Conservation (phyloP, 1,140 invertebrate species). For the Colletes gigas region DNA sequence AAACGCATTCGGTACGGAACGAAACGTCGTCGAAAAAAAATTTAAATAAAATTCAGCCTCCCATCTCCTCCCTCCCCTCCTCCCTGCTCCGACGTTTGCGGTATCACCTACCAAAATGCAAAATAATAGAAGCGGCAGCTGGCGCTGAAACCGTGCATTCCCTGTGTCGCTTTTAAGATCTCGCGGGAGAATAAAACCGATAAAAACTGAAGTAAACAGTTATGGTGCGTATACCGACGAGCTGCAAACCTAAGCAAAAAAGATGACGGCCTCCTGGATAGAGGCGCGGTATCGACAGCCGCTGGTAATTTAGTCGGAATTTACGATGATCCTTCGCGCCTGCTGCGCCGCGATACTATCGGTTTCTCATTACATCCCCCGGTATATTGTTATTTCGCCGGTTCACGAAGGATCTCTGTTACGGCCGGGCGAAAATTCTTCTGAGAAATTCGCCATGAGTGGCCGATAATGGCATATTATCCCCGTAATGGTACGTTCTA, state of each 20-base stretch:
- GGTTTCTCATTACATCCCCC: constrained; percentile 69
- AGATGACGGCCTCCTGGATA: constrained; percentile 52
- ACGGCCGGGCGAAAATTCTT: constrained; percentile 20
- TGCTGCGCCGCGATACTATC: constrained; percentile 60
- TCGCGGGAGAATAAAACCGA: constrained; percentile 47
- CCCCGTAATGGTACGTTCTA: constrained; percentile 50
- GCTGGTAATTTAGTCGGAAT: constrained; percentile 35
- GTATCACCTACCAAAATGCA: constrained; percentile 49
- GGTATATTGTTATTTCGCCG: constrained; percentile 64
- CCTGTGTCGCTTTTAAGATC: constrained; percentile 39
- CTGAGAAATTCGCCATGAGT: constrained; percentile 63
- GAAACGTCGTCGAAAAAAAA: constrained; percentile 29
- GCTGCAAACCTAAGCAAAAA: constrained; percentile 26
- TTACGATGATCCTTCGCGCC: constrained; percentile 56
- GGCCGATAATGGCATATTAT: constrained; percentile 62
- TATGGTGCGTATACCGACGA: constrained; percentile 9
- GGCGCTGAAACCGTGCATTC: constrained; percentile 18
- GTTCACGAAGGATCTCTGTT: constrained; percentile 31
- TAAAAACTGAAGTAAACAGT: constrained; percentile 57
- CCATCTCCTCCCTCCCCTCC: not conserved
- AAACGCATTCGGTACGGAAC: constrained; percentile 18
- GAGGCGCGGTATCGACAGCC: constrained; percentile 33
- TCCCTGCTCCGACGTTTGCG: no score
- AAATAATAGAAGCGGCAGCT: constrained; percentile 58
- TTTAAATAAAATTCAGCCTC: constrained; percentile 43